Evolutionary conservation across 2,888 invertebrate species (phyloP), one percentile per base, ranked within the genome.

Genomic region (Calliphora vomitoria): DNA sequence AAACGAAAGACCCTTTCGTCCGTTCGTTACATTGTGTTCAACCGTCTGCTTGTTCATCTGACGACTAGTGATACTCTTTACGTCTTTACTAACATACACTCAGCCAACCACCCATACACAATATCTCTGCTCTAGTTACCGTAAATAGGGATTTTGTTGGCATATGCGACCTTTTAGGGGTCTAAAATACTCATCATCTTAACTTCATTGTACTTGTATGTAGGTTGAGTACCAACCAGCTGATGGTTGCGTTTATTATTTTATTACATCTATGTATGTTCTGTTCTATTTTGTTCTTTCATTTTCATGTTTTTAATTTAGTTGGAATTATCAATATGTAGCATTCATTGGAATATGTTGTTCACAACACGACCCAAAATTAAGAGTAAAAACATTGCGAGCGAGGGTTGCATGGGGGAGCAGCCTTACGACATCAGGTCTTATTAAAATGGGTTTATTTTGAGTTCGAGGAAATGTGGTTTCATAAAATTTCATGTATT

Each of bases 101-200:
- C 50, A n/a, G n/a, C n/a, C n/a, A n/a, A n/a, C n/a, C n/a, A n/a
- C n/a, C n/a, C n/a, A 71, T 71, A 3, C 60, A 60, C 20, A 68
- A 82, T 47, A 75, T 76, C 11, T 31, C 18, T 55, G 44, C 66
- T 25, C 47, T 62, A 58, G 8, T 62, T 71, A 44, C 10, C 20
- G 41, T 58, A 41, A 76, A 81, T 58, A 72, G 55, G 81, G 62
- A 75, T 20, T n/a, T 50, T 74, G 68, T 74, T 85, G 72, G 74
- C 75, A 62, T 75, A 69, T 80, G 85, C 75, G 80, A 85, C 74
- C 80, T 80, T 79, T 85, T 80, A 58, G 25, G 47, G 76, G 47
- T 78, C 66, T 60, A 13, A 58, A 60, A 62, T 20, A 62, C 25
- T 38, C n/a, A 55, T 74, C 50, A 60, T 47, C 47, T n/a, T n/a